Evolutionary conservation across 2,797 vertebrate genomes (phyloP).

Genomic region (Trichosurus vulpecula): DNA sequence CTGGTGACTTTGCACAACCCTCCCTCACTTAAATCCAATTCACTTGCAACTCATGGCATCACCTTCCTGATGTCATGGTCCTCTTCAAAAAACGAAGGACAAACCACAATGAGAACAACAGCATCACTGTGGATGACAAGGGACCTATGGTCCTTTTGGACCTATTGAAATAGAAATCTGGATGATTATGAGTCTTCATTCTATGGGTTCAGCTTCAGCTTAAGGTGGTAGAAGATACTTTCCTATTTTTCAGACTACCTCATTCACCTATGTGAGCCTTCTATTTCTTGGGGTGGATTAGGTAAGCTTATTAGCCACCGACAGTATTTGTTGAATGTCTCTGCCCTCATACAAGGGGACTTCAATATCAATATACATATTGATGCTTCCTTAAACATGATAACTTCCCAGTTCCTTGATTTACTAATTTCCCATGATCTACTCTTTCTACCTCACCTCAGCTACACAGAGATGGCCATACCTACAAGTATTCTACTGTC

Average conservation of each 20-base stretch:
- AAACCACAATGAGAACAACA: too few relatives aligned
- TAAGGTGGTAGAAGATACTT: not conserved
- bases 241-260: not conserved
- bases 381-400: not conserved
- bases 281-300: not conserved
- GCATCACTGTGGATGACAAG: not conserved
- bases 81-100: too few relatives aligned
- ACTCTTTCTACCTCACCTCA: not conserved
- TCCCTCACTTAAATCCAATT: too few relatives aligned
- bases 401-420: not conserved
- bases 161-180: not conserved
- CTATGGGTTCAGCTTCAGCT: not conserved
- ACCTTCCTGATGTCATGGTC: too few relatives aligned
- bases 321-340: not conserved
- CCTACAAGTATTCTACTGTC: not conserved
- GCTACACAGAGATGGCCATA: not conserved
- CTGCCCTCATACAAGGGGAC: not conserved
- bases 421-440: not conserved
- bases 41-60: too few relatives aligned
- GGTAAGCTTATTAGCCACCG: not conserved
- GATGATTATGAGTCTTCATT: not conserved
- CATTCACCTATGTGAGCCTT: not conserved
- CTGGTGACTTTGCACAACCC: too few relatives aligned
- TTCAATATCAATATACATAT: not conserved
- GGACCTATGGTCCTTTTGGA: not conserved